phyloP scores from a whole-genome alignment of 2,113 vertebrate species.

The Calypte anna region DNA sequence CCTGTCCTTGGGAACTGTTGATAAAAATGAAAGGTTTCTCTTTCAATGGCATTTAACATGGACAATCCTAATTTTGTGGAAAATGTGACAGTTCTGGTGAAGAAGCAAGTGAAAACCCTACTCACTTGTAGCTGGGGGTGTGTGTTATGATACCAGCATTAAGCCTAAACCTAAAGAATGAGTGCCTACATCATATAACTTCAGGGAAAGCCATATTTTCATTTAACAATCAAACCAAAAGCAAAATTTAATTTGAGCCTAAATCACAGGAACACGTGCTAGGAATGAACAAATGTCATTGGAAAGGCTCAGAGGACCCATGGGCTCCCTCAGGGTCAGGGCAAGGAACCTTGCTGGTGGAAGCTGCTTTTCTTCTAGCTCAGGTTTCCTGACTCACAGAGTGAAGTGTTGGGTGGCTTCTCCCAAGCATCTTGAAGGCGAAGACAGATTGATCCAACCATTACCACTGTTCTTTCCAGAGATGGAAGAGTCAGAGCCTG shows the following conservation, averaged over 20 bases:
- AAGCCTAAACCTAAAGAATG: neutral
- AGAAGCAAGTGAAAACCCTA: neutral
- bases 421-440: neutral
- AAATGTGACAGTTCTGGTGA: neutral
- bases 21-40: neutral
- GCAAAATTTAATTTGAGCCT: neutral
- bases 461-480: neutral
- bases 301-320: neutral
- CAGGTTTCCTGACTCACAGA: neutral
- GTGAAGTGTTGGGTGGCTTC: neutral
- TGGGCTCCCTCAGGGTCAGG: neutral
- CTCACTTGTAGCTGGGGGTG: neutral
- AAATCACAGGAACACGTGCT: neutral
- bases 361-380: neutral
- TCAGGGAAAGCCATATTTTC: rapidly evolving
- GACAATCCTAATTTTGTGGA: neutral
- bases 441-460: neutral
- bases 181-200: neutral
- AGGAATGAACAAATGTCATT: neutral
- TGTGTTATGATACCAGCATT: neutral
- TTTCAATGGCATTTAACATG: neutral
- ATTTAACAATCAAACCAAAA: neutral
- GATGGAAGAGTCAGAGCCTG: neutral
- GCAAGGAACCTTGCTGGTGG: rapidly evolving
- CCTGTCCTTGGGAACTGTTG: neutral